Evolutionary conservation across 2,888 invertebrate species (phyloP).

Genomic region (Gastrophysa polygoni): DNA sequence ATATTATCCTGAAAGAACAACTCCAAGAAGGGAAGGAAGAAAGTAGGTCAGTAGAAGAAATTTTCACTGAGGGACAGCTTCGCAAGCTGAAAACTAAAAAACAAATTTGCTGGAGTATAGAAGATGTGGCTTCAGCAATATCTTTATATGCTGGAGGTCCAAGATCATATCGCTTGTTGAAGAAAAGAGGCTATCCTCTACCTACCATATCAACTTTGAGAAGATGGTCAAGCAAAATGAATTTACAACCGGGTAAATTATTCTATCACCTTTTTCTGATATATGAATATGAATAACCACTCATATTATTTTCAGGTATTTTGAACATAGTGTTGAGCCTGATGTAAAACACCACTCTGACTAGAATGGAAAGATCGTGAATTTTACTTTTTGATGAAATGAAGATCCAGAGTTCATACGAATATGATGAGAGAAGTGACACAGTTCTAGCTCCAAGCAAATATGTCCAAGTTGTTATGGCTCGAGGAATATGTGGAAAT

Average conservation of each 20-base stretch:
- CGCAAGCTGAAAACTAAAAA: slow-evolving; percentile 29
- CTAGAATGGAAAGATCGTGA: slow-evolving; percentile 27
- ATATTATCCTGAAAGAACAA: not conserved
- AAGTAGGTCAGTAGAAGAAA: slow-evolving; percentile 8
- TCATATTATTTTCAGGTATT: slow-evolving; percentile 21
- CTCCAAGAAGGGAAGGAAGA: not conserved
- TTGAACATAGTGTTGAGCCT: slow-evolving; percentile 22
- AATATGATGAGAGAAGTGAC: slow-evolving; percentile 37
- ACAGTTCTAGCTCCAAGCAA: slow-evolving; percentile 24
- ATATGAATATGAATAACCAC: slow-evolving; percentile 14
- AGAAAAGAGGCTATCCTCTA: slow-evolving; percentile 29
- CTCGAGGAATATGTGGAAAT: slow-evolving; percentile 24
- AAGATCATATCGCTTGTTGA: slow-evolving; percentile 15
- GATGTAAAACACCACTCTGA: slow-evolving; percentile 18
- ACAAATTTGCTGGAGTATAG: slow-evolving; percentile 26
- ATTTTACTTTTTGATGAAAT: slow-evolving; percentile 39
- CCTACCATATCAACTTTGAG: slow-evolving; percentile 34
- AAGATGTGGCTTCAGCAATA: slow-evolving; percentile 28
- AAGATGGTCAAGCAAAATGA: slow-evolving; percentile 35
- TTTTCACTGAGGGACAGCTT: slow-evolving; percentile 32
- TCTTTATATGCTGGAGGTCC: slow-evolving; percentile 29
- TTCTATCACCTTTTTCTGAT: too few species aligned
- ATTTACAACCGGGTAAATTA: slow-evolving; percentile 18
- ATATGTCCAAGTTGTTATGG: slow-evolving; percentile 27
- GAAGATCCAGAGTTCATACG: slow-evolving; percentile 31